Base-by-base conservation (phyloP, 2,113 vertebrate genomes). In the Ptyas mucosa region DNA sequence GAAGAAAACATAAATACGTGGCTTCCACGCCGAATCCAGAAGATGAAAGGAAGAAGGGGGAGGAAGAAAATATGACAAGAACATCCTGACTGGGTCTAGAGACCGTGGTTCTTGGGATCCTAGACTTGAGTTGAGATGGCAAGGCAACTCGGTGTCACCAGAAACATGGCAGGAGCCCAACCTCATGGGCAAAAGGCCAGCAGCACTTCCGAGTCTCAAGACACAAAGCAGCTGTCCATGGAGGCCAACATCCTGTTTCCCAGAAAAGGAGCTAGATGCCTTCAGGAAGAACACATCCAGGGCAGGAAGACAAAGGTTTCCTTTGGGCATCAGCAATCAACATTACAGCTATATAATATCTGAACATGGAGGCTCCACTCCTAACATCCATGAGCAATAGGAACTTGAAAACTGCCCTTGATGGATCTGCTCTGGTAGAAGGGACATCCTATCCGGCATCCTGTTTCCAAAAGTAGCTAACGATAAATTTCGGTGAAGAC, bases 1-100 rank as follows among this genome's bases (percentile, higher is more conserved):
- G 91, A 93, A 93, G 94, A 75, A 94, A 91, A 97, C 94, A 95
- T 97, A 98, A 98, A 98, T 96, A 98, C 55, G 95, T 95, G 5
- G 95, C 96, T 96, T 97, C 92, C 96, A 96, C 95, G 95, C 96
- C 96, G 92, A 94, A 96, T 12, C 1, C 18, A 93, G 87, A 90
- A 94, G 90, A 91, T 92, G 96, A 97, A 96, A 96, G 90, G 88
- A 92, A 92, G 34, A 14, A 15, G 85, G 94, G 94, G 49, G 15
- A n/a, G 3, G n/a, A 86, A 96, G 97, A 95, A 96, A 96, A 97
- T 95, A 96, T 3, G 53, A 93, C 93, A 11, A 92, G 85, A 57
- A 15, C 51, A 26, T 24, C 7, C 54, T 85, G 21, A n/a, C 21
- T 10, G 2, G 11, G 34, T 69, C 58, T 46, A 18, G 11, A n/a